A percentile compares a stretch with the other conserved stretches of the same genome.
Evolutionary conservation across 1,140 invertebrate genomes (phyloP).

Genomic region (Solenopsis invicta): DNA sequence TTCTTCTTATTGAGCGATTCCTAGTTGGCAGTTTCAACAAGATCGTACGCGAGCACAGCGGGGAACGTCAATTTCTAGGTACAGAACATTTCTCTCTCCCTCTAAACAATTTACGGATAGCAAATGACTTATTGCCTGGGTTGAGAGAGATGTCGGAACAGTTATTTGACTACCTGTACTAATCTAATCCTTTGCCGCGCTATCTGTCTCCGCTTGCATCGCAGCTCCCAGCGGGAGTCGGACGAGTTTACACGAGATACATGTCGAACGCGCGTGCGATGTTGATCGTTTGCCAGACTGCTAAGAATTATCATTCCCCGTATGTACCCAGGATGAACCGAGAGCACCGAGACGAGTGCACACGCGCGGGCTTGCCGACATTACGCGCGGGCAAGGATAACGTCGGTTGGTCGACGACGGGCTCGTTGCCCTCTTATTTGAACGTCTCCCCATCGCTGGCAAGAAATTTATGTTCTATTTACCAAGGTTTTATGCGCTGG

Average conservation of each 20-base stretch:
- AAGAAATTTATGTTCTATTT: conserved; percentile 66
- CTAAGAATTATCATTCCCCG: conserved; percentile 77
- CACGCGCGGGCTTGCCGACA: conserved; percentile 63
- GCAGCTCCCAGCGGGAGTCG: conserved; percentile 66
- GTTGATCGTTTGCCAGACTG: conserved; percentile 82
- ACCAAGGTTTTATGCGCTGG: conserved; percentile 64
- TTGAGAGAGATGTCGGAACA: conserved; percentile 67
- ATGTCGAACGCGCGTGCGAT: conserved; percentile 71
- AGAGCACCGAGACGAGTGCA: conserved; percentile 24
- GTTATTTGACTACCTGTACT: conserved; percentile 77
- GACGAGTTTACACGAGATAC: conserved; percentile 71
- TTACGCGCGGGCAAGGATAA: conserved; percentile 69
- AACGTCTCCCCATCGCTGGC: conserved; percentile 54
- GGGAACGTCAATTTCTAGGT: background rate
- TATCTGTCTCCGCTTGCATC: conserved; percentile 50
- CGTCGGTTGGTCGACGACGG: conserved; percentile 46
- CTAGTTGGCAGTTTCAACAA: background rate
- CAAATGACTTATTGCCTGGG: conserved; percentile 72
- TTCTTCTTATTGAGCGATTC: background rate
- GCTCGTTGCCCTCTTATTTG: conserved; percentile 68
- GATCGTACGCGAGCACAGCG: background rate
- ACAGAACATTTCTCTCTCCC: background rate
- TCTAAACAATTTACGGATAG: conserved; percentile 51
- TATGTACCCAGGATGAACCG: conserved; percentile 49
- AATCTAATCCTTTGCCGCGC: conserved; percentile 69